Evolutionary conservation across 2,113 vertebrate genomes (phyloP), one percentile per base, ranked within the genome.

Genomic region (Psilopsiagon aurifrons): DNA sequence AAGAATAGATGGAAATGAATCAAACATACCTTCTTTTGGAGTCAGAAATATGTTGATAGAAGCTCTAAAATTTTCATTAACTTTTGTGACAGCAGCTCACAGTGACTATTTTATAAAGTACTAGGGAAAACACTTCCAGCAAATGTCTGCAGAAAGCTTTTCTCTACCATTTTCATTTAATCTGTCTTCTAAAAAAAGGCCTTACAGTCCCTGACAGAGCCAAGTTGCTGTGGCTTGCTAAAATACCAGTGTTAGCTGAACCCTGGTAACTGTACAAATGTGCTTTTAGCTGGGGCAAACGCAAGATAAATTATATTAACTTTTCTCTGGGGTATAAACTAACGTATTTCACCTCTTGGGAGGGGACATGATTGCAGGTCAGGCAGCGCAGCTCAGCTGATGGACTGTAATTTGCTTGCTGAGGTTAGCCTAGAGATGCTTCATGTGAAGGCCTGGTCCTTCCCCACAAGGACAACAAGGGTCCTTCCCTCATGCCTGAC

Each of bases 191-290:
- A n/a, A 91, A 95, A 94, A 82, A 82, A 83, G 29, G 47, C 67
- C 76, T n/a, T 68, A 27, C 44, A 79, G 69, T 47, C 49, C 68
- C 70, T 76, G 89, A 86, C 66, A 73, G 43, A 86, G 91, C 86
- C 91, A 95, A 91, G 83, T 82, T 95, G 62, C 93, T 91, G 93
- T 79, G 89, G 89, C 83, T 89, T 91, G 35, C 91, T 85, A 84
- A 96, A 96, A 94, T 68, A 94, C 89, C 70, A 94, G 62, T 44
- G 55, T 91, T 95, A 89, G 91, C 74, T 82, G 78, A 95, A 91
- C 52, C 62, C 57, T 79, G 51, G 89, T 91, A 64, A 91, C 78
- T 89, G 66, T 78, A 87, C 86, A 78, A 92, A 84, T 39, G 16
- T 54, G 81, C 69, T 85, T 89, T 73, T 78, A 94, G 83, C 86